phyloP scores from a whole-genome alignment of 2,888 invertebrate species.

The Gibbula magus region DNA sequence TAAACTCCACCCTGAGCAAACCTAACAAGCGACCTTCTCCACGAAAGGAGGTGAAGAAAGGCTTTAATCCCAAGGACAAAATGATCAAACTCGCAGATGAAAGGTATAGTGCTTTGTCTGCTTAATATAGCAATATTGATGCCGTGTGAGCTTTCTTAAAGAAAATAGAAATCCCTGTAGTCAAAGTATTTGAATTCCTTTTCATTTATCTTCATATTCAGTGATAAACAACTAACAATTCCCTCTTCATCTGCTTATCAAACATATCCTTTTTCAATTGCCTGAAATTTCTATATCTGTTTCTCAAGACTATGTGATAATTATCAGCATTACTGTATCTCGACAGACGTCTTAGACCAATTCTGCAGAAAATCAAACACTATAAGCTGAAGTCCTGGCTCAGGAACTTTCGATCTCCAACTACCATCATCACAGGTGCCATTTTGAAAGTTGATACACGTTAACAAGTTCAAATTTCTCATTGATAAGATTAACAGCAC shows the following conservation, averaged over 20 bases:
- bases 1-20: constrained; percentile 35
- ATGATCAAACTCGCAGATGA: not conserved
- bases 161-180: no score
- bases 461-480: not conserved
- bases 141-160: no score
- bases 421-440: constrained; percentile 1
- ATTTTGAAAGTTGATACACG: not conserved
- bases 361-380: constrained; percentile 1
- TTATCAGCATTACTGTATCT: not conserved
- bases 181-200: no score
- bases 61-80: not conserved
- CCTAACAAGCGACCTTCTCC: constrained; percentile 12
- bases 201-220: no score
- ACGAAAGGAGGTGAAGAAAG: not conserved
- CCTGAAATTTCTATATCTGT: no score
- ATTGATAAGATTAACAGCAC: not conserved
- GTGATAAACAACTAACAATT: no score
- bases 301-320: no score
- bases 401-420: not conserved
- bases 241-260: no score
- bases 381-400: not conserved
- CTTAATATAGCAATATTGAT: no score
- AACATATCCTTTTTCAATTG: no score
- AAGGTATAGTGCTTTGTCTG: not conserved
- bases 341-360: not conserved